phyloP scores from a whole-genome alignment of 2,888 invertebrate species.

The Standfussiana lucernea region DNA sequence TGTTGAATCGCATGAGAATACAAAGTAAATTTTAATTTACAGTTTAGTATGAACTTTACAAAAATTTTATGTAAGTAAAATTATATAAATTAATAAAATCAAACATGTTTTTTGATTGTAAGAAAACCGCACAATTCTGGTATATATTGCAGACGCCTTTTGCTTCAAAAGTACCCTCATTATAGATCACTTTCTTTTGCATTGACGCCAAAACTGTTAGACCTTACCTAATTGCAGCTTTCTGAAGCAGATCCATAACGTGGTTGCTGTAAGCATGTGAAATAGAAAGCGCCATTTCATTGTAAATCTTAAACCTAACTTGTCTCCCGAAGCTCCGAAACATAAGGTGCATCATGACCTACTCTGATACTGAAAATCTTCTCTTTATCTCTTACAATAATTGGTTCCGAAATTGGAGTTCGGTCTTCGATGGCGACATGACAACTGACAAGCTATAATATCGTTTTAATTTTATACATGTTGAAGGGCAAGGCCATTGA shows the following conservation, averaged over 20 bases:
- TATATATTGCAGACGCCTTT: neutral
- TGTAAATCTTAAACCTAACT: slow-evolving; percentile 7
- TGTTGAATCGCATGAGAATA: slow-evolving; percentile 11
- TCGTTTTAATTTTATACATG: slow-evolving; percentile 1
- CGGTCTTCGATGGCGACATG: neutral
- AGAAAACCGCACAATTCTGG: neutral
- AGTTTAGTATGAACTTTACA: slow-evolving; percentile 1
- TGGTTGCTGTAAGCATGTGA: slow-evolving; percentile 6
- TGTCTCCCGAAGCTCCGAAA: slow-evolving; percentile 5
- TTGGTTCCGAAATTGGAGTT: slow-evolving; percentile 10
- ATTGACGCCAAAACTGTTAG: neutral
- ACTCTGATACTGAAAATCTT: neutral
- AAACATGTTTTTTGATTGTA: neutral
- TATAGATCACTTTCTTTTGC: neutral
- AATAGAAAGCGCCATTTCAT: slow-evolving; percentile 9
- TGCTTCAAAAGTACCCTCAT: slow-evolving; percentile 8
- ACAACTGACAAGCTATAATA: slow-evolving; percentile 20
- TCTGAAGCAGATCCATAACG: slow-evolving; percentile 1
- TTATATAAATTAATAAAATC: slow-evolving; percentile 22
- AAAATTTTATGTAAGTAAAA: slow-evolving; percentile 22
- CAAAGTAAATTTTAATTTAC: slow-evolving; percentile 31
- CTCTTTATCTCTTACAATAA: too few relatives aligned
- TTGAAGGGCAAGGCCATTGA: neutral
- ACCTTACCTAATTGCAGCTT: slow-evolving; percentile 23
- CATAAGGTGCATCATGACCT: slow-evolving; percentile 6